These are phyloP conservation scores for Peromyscus maniculatus DNA, from an alignment of 2,113 vertebrate species.

Conservation along the genomic window DNA sequence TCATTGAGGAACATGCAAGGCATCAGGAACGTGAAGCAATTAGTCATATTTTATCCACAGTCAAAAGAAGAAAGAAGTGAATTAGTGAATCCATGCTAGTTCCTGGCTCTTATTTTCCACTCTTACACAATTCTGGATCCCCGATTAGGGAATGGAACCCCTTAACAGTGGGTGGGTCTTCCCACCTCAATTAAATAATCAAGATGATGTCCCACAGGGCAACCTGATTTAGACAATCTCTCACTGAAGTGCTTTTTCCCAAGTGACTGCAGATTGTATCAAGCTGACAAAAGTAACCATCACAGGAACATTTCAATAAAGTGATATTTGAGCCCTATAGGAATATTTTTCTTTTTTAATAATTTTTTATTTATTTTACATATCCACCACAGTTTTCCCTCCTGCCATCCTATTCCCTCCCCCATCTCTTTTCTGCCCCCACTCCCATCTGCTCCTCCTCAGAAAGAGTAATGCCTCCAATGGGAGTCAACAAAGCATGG, in stretches of 20 bases:
- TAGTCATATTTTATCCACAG: neutral
- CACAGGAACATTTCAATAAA: slow-evolving; percentile 23
- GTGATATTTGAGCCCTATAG: neutral
- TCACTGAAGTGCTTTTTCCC: neutral
- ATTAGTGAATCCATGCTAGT: neutral
- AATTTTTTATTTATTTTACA: too few relatives aligned
- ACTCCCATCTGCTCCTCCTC: too few relatives aligned
- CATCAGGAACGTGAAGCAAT: neutral
- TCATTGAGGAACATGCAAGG: neutral
- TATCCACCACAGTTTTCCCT: too few relatives aligned
- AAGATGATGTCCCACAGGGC: neutral
- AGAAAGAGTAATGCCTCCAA: too few relatives aligned
- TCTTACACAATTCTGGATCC: too few relatives aligned
- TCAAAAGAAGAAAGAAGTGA: neutral
- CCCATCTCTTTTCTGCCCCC: too few relatives aligned
- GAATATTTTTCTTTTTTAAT: neutral
- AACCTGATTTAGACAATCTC: neutral
- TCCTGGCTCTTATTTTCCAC: neutral
- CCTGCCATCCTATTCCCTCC: too few relatives aligned
- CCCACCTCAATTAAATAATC: neutral
- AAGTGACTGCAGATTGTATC: neutral
- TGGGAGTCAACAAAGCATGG: too few relatives aligned
- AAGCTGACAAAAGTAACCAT: neutral
- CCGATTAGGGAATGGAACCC: neutral
- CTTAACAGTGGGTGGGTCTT: neutral